These are phyloP conservation scores for Pristionchus japonicus DNA, from an alignment of 2,888 invertebrate species.

Conservation along the genomic window DNA sequence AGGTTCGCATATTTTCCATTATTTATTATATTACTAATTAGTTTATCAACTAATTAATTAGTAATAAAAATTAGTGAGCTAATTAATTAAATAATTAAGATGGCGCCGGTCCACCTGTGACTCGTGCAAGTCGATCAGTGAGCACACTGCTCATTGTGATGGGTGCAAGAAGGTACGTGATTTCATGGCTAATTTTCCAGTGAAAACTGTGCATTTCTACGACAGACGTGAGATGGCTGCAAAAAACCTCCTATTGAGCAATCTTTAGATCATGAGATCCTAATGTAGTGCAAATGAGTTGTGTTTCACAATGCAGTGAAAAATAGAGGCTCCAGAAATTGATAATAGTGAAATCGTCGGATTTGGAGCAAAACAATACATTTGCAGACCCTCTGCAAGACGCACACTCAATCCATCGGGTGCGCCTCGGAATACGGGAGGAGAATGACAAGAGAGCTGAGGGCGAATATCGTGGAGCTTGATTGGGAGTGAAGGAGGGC, in stretches of 20 bases:
- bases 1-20: neutral
- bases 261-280: too few species aligned
- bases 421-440: slow-evolving; percentile 65
- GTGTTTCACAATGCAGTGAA: neutral
- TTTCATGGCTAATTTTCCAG: neutral
- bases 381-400: slow-evolving; percentile 61
- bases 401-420: slow-evolving; percentile 57
- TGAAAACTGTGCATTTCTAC: too few species aligned
- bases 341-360: too few species aligned
- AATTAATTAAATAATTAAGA: slow-evolving; percentile 21
- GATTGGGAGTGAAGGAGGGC: slow-evolving; percentile 56
- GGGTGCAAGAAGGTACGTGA: slow-evolving; percentile 62
- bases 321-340: neutral
- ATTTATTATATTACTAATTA: neutral
- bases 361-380: too few species aligned
- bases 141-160: slow-evolving; percentile 64
- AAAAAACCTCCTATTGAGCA: too few species aligned
- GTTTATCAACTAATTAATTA: neutral
- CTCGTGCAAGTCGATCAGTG: slow-evolving; percentile 60
- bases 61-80: neutral
- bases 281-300: neutral
- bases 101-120: slow-evolving; percentile 65
- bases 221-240: too few species aligned
- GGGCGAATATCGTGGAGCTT: slow-evolving; percentile 64
- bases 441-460: slow-evolving; percentile 57